Conservation (phyloP, 1,140 invertebrate species). For the Brachionus rotundiformis region DNA sequence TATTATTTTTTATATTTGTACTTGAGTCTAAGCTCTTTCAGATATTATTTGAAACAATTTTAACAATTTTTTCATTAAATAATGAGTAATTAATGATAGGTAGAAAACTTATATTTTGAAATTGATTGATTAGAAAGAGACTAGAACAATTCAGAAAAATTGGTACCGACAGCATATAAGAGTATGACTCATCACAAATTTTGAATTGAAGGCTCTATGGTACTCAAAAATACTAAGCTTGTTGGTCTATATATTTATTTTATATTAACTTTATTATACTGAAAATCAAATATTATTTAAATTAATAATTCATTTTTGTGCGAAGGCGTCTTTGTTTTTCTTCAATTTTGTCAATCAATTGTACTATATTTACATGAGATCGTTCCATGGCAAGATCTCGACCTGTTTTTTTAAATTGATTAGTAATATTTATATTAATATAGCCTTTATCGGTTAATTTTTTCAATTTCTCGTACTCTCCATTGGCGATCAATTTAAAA, state of each 20-base stretch:
- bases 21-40: too few species aligned
- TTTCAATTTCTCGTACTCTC: constrained; percentile 34
- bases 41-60: too few species aligned
- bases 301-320: constrained; percentile 52
- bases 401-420: constrained; percentile 30
- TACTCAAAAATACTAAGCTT: not conserved
- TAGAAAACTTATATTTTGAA: too few species aligned
- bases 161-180: too few species aligned
- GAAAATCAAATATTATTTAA: not conserved
- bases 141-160: too few species aligned
- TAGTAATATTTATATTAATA: constrained; percentile 34
- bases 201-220: too few species aligned
- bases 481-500: constrained; percentile 15
- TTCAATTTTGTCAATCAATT: constrained; percentile 51
- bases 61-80: too few species aligned
- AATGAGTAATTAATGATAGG: too few species aligned
- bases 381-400: constrained; percentile 44
- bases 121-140: too few species aligned
- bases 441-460: constrained; percentile 45
- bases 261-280: too few species aligned
- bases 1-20: too few species aligned
- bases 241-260: not conserved
- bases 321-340: not conserved
- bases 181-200: too few species aligned
- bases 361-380: constrained; percentile 42